Conservation (phyloP, 1,140 invertebrate genomes). For the Drosophila teissieri region DNA sequence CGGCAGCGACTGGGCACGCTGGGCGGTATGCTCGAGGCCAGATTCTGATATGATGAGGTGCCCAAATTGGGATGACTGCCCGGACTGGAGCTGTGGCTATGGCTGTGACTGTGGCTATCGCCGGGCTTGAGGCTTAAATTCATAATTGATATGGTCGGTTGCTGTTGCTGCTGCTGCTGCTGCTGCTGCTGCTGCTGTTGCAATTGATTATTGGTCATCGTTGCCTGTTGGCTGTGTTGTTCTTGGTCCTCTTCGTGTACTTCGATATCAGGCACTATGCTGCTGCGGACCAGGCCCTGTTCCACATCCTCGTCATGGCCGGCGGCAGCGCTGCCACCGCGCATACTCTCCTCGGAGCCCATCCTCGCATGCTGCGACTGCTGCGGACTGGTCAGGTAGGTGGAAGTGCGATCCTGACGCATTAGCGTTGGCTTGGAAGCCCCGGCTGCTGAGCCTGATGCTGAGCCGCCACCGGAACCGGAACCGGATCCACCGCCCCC, state of each 20-base stretch:
- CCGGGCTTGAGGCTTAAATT: slow-evolving; percentile 72
- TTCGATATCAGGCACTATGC: slow-evolving; percentile 94
- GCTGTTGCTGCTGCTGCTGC: slow-evolving; percentile 35
- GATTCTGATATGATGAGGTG: slow-evolving; percentile 85
- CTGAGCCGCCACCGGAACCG: slow-evolving; percentile 11
- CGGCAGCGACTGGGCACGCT: slow-evolving; percentile 86
- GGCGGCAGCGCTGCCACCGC: slow-evolving; percentile 15
- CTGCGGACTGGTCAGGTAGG: slow-evolving; percentile 90
- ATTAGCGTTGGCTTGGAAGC: slow-evolving; percentile 90
- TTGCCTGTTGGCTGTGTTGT: slow-evolving; percentile 53
- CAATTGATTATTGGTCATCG: slow-evolving; percentile 63
- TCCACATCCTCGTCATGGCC: slow-evolving; percentile 85
- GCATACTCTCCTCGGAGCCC: slow-evolving; percentile 90
- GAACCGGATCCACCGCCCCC: slow-evolving; percentile 17
- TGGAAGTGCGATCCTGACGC: slow-evolving; percentile 92
- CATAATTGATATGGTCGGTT: slow-evolving; percentile 84
- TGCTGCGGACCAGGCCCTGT: slow-evolving; percentile 86
- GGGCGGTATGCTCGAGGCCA: slow-evolving; percentile 86
- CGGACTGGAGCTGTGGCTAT: slow-evolving; percentile 70
- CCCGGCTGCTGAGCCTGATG: slow-evolving; percentile 26
- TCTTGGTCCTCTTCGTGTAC: slow-evolving; percentile 89
- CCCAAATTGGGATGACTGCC: slow-evolving; percentile 85
- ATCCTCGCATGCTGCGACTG: slow-evolving; percentile 89
- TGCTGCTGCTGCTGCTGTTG: slow-evolving; percentile 71
- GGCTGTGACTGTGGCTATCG: slow-evolving; percentile 25